phyloP scores from a whole-genome alignment of 2,113 vertebrate genomes.

The Bombycilla garrulus region DNA sequence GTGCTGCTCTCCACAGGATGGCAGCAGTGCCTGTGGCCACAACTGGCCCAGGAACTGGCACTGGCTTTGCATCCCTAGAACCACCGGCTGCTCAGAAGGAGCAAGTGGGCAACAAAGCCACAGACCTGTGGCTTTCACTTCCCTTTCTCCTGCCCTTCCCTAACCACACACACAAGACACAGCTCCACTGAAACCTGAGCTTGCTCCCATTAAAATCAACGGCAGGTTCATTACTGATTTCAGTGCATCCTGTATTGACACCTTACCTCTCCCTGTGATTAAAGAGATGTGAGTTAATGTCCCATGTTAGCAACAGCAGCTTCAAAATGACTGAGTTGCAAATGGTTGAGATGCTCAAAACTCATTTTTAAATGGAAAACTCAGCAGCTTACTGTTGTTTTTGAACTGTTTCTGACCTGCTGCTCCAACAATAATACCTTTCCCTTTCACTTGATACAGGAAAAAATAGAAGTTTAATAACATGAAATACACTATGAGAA shows the following conservation, averaged over 20 bases:
- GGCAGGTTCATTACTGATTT: background rate
- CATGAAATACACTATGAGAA: background rate
- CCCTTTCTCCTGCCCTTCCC: background rate
- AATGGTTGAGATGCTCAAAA: background rate
- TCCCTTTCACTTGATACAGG: background rate
- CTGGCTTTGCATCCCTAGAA: background rate
- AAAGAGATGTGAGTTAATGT: background rate
- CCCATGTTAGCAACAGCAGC: background rate
- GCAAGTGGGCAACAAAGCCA: rapidly evolving
- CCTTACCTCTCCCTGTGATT: rapidly evolving
- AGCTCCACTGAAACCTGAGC: rapidly evolving
- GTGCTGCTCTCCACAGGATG: conserved; percentile 52
- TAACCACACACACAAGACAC: rapidly evolving
- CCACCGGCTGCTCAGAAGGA: background rate
- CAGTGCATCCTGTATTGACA: background rate
- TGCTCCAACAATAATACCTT: background rate
- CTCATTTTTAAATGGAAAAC: background rate
- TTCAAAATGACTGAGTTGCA: background rate
- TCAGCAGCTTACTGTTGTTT: background rate
- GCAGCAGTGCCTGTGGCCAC: conserved; percentile 22
- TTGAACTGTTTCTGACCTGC: background rate
- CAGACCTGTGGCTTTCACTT: background rate
- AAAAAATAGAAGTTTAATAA: background rate
- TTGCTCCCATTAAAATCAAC: background rate
- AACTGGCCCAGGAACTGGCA: rapidly evolving